Percentiles rank a stretch among this genome's conserved stretches.
phyloP scores from a whole-genome alignment of 2,113 vertebrate species.

The Periophthalmus modestus region DNA sequence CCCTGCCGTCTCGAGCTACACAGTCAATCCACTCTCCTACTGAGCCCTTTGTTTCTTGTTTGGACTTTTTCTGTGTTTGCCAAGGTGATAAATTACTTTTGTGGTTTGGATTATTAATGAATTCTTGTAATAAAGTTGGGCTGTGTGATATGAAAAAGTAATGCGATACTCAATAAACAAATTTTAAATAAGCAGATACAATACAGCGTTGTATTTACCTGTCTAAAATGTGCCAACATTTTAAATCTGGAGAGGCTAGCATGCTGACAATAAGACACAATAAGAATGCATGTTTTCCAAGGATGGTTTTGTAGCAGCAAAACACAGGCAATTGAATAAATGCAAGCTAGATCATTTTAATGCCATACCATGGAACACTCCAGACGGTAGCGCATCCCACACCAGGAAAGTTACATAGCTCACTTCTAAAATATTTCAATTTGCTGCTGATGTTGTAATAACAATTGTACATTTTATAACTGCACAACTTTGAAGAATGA shows the following conservation, averaged over 20 bases:
- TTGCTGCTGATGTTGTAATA: neutral
- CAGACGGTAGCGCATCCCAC: too few relatives aligned
- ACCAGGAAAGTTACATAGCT: too few relatives aligned
- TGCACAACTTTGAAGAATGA: slow-evolving; percentile 13
- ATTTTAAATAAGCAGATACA: neutral
- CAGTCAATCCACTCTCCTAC: slow-evolving; percentile 56
- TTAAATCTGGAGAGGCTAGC: neutral
- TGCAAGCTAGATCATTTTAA: too few relatives aligned
- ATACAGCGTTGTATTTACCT: neutral
- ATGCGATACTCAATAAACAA: neutral
- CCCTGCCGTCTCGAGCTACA: slow-evolving; percentile 62
- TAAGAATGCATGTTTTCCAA: too few relatives aligned
- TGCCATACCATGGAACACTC: too few relatives aligned
- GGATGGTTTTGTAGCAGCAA: too few relatives aligned
- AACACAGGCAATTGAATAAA: too few relatives aligned
- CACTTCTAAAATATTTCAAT: too few relatives aligned
- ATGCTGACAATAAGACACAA: too few relatives aligned
- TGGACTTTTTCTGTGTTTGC: slow-evolving; percentile 26
- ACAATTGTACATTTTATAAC: neutral
- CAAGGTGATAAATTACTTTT: slow-evolving; percentile 42
- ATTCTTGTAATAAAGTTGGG: slow-evolving; percentile 35
- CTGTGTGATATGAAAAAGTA: neutral
- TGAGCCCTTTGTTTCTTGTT: slow-evolving; percentile 63
- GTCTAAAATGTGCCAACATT: neutral
- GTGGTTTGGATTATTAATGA: slow-evolving; percentile 44